phyloP scores from a whole-genome alignment of 92 coral and sea anemone species.

The Porites lobata region DNA sequence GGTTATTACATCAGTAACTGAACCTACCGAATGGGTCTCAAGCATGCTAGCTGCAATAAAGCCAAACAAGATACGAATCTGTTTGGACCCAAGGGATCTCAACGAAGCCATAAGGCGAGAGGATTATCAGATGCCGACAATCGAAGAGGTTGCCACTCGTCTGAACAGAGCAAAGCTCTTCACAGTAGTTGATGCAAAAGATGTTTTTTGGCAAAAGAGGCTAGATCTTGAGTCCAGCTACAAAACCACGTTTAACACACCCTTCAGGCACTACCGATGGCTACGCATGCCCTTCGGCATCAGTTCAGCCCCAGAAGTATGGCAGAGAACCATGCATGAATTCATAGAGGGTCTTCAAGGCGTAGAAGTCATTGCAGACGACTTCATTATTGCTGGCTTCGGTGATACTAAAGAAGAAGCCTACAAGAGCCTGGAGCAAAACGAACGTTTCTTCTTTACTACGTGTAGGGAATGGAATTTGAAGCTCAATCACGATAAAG shows the following conservation, averaged over 20 bases:
- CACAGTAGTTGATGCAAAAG: conserved; percentile 30
- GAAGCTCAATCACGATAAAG: conserved; percentile 39
- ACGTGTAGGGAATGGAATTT: conserved; percentile 62
- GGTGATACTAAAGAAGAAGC: conserved; percentile 45
- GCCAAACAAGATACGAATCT: conserved; percentile 19
- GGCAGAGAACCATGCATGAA: conserved; percentile 45
- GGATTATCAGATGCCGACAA: conserved; percentile 9
- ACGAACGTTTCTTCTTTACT: conserved; percentile 48
- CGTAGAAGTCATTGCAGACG: conserved; percentile 57
- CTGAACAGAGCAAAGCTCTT: conserved; percentile 37
- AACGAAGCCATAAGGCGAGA: conserved; percentile 3
- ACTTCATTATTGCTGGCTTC: conserved; percentile 55
- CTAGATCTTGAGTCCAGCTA: no score
- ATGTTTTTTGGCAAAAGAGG: no score
- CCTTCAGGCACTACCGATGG: no score
- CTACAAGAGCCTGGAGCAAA: conserved; percentile 31
- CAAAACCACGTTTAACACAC: no score
- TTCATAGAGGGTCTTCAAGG: conserved; percentile 46
- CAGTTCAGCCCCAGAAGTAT: conserved; percentile 20
- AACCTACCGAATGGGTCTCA: conserved; percentile 45
- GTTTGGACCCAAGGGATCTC: conserved; percentile 10
- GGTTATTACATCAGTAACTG: conserved; percentile 37
- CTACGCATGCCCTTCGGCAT: no score
- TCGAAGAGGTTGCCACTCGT: conserved; percentile 37
- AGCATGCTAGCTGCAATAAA: conserved; percentile 37